These are phyloP conservation scores for Pseudobourletiella spinata DNA, from an alignment of 1,140 invertebrate species.

Conservation along the genomic window DNA sequence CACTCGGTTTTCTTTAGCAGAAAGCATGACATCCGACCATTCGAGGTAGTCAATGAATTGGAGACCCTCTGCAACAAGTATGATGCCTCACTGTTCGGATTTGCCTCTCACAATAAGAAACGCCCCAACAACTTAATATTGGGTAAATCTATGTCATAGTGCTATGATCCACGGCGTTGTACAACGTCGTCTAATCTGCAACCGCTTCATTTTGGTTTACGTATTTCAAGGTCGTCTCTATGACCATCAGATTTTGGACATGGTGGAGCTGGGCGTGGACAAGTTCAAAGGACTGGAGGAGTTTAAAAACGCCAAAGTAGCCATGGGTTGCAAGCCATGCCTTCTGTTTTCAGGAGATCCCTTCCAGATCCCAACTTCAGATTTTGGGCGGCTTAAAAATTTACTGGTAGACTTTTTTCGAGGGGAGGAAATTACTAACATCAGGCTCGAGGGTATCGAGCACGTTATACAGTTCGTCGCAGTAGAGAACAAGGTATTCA, in stretches of 20 bases:
- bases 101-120: slow-evolving; percentile 88
- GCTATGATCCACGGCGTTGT: no score
- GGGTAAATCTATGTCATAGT: no score
- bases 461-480: slow-evolving; percentile 84
- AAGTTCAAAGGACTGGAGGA: slow-evolving; percentile 67
- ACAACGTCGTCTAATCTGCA: no score
- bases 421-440: slow-evolving; percentile 65
- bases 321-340: slow-evolving; percentile 79
- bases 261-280: slow-evolving; percentile 89
- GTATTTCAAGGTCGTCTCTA: slow-evolving; percentile 58
- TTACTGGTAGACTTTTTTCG: slow-evolving; percentile 89
- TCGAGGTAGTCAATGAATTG: slow-evolving; percentile 70
- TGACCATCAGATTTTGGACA: slow-evolving; percentile 83
- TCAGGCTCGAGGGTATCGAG: slow-evolving; percentile 85
- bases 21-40: slow-evolving; percentile 76
- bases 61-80: slow-evolving; percentile 79
- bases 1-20: slow-evolving; percentile 63
- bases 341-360: slow-evolving; percentile 85
- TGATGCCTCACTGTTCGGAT: slow-evolving; percentile 79
- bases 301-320: slow-evolving; percentile 70
- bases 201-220: no score
- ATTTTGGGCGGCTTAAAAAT: slow-evolving; percentile 75
- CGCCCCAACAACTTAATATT: slow-evolving; percentile 84
- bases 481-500: slow-evolving; percentile 57
- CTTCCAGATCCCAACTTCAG: slow-evolving; percentile 67